phyloP scores from a whole-genome alignment of 2,888 invertebrate genomes.

The Argyresthia goedartella region DNA sequence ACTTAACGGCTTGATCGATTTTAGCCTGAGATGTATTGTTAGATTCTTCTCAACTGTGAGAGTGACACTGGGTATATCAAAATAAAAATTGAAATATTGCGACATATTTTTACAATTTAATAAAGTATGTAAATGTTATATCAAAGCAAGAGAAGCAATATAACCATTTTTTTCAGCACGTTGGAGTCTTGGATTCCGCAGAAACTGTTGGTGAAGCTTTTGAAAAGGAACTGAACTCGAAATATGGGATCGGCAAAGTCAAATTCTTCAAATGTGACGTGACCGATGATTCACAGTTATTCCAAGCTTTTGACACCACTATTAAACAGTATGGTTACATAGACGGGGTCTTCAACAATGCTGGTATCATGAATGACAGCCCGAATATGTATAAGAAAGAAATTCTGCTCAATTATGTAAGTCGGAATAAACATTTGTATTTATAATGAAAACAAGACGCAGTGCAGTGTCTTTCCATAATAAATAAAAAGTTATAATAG shows the following conservation, averaged over 20 bases:
- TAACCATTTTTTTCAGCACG: slow-evolving; percentile 19
- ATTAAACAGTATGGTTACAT: slow-evolving; percentile 31
- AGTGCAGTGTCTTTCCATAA: no score
- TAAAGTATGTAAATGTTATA: no score
- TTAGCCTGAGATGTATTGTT: no score
- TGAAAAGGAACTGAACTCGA: slow-evolving; percentile 24
- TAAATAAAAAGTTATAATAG: no score
- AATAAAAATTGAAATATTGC: no score
- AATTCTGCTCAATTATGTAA: slow-evolving; percentile 47
- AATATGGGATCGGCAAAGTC: slow-evolving; percentile 23
- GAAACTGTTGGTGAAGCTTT: slow-evolving; percentile 20
- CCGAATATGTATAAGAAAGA: slow-evolving; percentile 33
- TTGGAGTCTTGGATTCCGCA: slow-evolving; percentile 30
- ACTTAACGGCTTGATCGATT: no score
- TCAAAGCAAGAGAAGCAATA: no score
- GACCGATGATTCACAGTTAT: slow-evolving; percentile 24
- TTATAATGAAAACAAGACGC: no score
- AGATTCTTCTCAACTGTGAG: no score
- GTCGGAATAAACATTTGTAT: no score
- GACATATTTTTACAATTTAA: no score
- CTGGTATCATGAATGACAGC: slow-evolving; percentile 47
- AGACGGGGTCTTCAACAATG: slow-evolving; percentile 46
- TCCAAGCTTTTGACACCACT: slow-evolving; percentile 24
- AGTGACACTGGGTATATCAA: no score
- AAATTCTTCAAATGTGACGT: slow-evolving; percentile 34